Conservation (phyloP, 2,888 invertebrate genomes). For the Blera fallax region DNA sequence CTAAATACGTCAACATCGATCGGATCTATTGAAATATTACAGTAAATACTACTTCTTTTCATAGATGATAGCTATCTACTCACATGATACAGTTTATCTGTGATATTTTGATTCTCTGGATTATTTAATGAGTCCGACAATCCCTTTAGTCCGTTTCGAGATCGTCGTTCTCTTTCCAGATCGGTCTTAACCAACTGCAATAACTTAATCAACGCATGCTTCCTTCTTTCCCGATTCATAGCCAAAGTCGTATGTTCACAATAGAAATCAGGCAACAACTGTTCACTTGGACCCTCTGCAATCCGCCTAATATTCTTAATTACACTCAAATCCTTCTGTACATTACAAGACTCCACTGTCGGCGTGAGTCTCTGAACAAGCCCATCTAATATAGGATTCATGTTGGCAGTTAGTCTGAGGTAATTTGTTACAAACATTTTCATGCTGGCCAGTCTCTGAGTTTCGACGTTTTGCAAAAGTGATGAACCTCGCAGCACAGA, state of each 20-base stretch:
- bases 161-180: conserved; percentile 93
- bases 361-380: conserved; percentile 81
- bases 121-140: conserved; percentile 94
- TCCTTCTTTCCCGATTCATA: conserved; percentile 95
- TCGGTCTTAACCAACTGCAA: conserved; percentile 93
- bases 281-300: conserved; percentile 87
- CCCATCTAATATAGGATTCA: conserved; percentile 90
- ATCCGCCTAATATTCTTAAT: conserved; percentile 81
- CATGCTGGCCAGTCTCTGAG: conserved; percentile 92
- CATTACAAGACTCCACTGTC: conserved; percentile 80
- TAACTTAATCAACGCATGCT: conserved; percentile 92
- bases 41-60: background rate
- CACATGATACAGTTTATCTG: conserved; percentile 96
- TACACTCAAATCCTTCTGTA: conserved; percentile 80
- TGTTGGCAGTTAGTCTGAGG: conserved; percentile 85
- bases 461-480: conserved; percentile 93
- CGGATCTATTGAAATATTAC: conserved; percentile 87
- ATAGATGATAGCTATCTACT: conserved; percentile 78
- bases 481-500: conserved; percentile 93
- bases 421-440: conserved; percentile 87
- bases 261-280: conserved; percentile 95
- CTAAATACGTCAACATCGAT: conserved; percentile 95
- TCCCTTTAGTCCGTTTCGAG: conserved; percentile 94
- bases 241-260: conserved; percentile 96
- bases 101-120: conserved; percentile 94